Evolutionary conservation across 2,888 invertebrate genomes (phyloP).

Genomic region (Agrochola lychnidis): DNA sequence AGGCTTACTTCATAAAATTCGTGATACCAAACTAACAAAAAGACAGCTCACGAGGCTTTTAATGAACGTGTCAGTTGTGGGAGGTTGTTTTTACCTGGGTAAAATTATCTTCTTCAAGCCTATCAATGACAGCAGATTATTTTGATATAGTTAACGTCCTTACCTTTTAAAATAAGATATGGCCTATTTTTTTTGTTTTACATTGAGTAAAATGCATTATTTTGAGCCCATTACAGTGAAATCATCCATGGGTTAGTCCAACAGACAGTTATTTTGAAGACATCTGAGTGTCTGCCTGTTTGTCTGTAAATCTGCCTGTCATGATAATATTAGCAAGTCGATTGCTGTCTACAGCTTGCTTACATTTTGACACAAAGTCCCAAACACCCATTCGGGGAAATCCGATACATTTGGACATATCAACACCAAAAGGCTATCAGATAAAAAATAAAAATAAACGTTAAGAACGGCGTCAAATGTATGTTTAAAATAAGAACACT

Average conservation of each 20-base stretch:
- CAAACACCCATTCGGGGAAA: background rate
- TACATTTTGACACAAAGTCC: background rate
- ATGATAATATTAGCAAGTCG: conserved; percentile 1
- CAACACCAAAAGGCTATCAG: no score
- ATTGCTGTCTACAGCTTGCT: background rate
- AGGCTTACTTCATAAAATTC: conserved; percentile 12
- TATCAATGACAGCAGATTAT: no score
- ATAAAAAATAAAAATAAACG: no score
- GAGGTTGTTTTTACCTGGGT: background rate
- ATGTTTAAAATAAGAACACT: no score
- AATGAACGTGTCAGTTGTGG: background rate
- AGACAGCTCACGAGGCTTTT: background rate
- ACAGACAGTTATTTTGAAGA: background rate
- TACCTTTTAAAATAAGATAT: no score
- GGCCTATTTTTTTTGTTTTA: no score
- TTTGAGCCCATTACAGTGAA: no score
- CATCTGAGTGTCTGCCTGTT: background rate
- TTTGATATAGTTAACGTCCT: no score
- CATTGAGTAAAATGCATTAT: no score
- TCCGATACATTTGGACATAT: background rate
- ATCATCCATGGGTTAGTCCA: no score
- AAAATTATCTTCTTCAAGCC: no score
- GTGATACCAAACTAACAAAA: background rate
- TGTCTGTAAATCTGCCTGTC: background rate
- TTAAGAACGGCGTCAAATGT: no score